Conservation (phyloP, 30 jellyfish, hydroid and myxozoan genomes). For the Chrysaora quinquecirrha region DNA sequence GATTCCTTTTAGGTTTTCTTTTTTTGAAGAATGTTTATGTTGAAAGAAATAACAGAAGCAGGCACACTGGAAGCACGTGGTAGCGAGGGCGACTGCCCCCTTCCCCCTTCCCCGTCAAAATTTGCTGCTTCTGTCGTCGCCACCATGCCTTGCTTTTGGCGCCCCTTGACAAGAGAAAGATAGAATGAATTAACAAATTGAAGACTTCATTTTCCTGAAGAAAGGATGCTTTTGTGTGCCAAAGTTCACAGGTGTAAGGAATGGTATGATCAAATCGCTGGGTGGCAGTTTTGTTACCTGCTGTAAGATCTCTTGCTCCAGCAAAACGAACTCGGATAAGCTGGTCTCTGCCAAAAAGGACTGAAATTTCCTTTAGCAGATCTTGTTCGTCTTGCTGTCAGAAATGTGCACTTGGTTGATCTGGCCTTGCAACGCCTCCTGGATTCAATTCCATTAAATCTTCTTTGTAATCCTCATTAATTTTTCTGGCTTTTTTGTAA, state of each 20-base stretch:
- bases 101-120: too few species aligned
- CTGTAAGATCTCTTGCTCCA: conserved; percentile 23
- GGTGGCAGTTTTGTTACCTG: conserved; percentile 16
- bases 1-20: too few species aligned
- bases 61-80: too few species aligned
- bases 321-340: conserved; percentile 36
- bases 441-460: background rate
- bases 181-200: too few species aligned
- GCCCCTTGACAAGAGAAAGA: too few species aligned
- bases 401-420: background rate
- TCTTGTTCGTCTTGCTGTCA: background rate
- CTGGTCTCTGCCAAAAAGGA: conserved; percentile 9
- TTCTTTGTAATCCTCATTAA: background rate
- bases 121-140: too few species aligned
- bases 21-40: too few species aligned
- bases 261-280: conserved; percentile 27
- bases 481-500: background rate
- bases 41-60: too few species aligned
- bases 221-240: conserved; percentile 39
- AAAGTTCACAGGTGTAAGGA: conserved; percentile 3
- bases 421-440: background rate
- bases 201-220: conserved; percentile 17
- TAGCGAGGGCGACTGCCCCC: too few species aligned
- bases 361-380: conserved; percentile 13
- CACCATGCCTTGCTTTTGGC: too few species aligned